Evolutionary conservation across 2,888 invertebrate species (phyloP).

Genomic region (Rotaria magnacalcarata): DNA sequence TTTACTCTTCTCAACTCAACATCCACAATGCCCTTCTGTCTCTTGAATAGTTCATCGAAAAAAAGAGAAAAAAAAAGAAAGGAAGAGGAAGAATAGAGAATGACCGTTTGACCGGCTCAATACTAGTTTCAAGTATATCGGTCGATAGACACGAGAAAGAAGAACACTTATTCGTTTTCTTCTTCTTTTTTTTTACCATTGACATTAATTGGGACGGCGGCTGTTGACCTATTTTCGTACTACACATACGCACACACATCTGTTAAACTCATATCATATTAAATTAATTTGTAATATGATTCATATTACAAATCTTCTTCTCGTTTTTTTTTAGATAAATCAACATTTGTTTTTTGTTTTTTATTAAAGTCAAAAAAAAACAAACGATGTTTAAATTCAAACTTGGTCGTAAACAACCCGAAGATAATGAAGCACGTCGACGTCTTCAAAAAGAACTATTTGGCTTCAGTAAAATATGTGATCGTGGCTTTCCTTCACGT

Average conservation of each 20-base stretch:
- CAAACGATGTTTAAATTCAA: constrained; percentile 21
- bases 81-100: not conserved
- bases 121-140: not conserved
- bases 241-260: no score
- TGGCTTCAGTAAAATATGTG: constrained; percentile 68
- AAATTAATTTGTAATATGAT: constrained; percentile 1
- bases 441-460: constrained; percentile 46
- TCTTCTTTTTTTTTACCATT: not conserved
- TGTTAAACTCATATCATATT: not conserved
- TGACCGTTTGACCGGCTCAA: constrained; percentile 24
- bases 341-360: not conserved
- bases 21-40: not conserved
- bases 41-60: not conserved
- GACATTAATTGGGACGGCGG: constrained; percentile 18
- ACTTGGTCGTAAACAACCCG: not conserved
- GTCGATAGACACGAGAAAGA: constrained; percentile 1
- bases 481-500: constrained; percentile 94
- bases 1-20: not conserved
- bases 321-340: not conserved
- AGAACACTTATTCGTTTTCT: not conserved
- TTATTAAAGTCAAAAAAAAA: no score
- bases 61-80: not conserved
- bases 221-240: not conserved
- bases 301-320: not conserved
- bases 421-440: constrained; percentile 36